These are phyloP conservation scores for Tadarida brasiliensis DNA, from an alignment of 2,797 vertebrate genomes.

Conservation along the genomic window DNA sequence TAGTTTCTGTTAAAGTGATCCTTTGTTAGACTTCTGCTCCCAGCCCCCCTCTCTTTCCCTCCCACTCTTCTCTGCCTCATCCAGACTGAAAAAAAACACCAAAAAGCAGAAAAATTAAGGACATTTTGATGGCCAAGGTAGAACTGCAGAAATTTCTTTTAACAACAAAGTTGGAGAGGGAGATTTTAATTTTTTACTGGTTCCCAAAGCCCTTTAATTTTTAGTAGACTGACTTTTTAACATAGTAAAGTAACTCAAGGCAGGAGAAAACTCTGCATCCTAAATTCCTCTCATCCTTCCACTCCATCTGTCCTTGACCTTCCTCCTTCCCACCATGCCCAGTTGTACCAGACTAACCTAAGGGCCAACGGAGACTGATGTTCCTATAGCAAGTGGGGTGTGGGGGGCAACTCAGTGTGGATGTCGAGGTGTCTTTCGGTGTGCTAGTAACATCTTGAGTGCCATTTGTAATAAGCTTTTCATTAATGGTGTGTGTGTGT, in stretches of 20 bases:
- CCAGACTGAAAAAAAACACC: slow-evolving; percentile 82
- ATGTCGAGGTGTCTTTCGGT: background rate
- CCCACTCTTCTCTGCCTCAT: slow-evolving; percentile 80
- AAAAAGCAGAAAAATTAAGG: slow-evolving; percentile 80
- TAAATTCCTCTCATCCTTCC: background rate
- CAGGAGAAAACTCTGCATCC: background rate
- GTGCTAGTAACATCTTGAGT: background rate
- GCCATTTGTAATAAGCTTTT: background rate
- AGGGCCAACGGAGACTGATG: background rate
- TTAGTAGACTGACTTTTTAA: slow-evolving; percentile 5
- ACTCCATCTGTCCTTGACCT: background rate
- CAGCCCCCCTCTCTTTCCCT: slow-evolving; percentile 76
- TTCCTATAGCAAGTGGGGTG: background rate
- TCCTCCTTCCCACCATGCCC: background rate
- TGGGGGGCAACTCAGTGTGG: background rate
- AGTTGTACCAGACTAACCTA: background rate
- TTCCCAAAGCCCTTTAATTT: slow-evolving; percentile 44
- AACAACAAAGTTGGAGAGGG: slow-evolving; percentile 29
- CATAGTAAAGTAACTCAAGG: background rate
- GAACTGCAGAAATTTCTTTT: slow-evolving; percentile 73
- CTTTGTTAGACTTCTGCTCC: slow-evolving; percentile 89
- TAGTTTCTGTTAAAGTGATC: slow-evolving; percentile 92
- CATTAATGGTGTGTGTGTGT: background rate
- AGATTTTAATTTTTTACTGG: slow-evolving; percentile 64
- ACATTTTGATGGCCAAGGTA: slow-evolving; percentile 77